phyloP scores from a whole-genome alignment of 2,113 vertebrate species.

The western clawed frog (Xenopus tropicalis) region DNA sequence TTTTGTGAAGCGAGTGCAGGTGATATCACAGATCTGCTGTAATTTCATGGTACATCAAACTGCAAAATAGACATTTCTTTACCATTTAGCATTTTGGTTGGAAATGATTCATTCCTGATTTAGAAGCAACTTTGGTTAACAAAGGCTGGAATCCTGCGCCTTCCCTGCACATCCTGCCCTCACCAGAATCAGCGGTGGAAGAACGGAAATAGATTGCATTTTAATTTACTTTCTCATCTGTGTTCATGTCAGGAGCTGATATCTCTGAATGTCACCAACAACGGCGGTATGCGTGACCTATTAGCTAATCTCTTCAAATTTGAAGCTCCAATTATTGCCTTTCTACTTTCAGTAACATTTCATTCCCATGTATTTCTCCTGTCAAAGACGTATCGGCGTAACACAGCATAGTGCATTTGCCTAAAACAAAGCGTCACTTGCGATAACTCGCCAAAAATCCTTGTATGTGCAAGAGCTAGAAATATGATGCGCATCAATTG shows the following conservation, averaged over 20 bases:
- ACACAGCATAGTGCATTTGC: neutral
- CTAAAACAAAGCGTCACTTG: too few relatives aligned
- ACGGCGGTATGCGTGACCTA: slow-evolving; percentile 5
- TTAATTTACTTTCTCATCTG: slow-evolving; percentile 20
- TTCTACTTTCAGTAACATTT: slow-evolving; percentile 3
- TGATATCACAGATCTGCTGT: slow-evolving; percentile 11
- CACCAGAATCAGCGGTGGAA: neutral
- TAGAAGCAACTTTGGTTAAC: slow-evolving; percentile 4
- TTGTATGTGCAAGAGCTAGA: too few relatives aligned
- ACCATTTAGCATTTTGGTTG: slow-evolving; percentile 6
- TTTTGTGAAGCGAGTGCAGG: neutral
- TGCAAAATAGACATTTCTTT: slow-evolving; percentile 16
- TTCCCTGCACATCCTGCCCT: neutral
- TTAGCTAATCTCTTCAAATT: slow-evolving; percentile 21
- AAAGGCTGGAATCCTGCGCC: neutral
- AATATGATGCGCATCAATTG: too few relatives aligned
- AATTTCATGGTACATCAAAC: slow-evolving; percentile 24
- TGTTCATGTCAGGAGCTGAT: slow-evolving; percentile 19
- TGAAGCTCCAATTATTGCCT: slow-evolving; percentile 17
- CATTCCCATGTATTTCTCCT: neutral
- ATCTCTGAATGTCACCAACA: slow-evolving; percentile 16
- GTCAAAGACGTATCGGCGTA: neutral
- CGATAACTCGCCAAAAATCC: too few relatives aligned
- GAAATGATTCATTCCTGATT: slow-evolving; percentile 6
- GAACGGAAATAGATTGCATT: slow-evolving; percentile 7